phyloP scores from a whole-genome alignment of 2,113 vertebrate species.

The Ptilonorhynchus violaceus region DNA sequence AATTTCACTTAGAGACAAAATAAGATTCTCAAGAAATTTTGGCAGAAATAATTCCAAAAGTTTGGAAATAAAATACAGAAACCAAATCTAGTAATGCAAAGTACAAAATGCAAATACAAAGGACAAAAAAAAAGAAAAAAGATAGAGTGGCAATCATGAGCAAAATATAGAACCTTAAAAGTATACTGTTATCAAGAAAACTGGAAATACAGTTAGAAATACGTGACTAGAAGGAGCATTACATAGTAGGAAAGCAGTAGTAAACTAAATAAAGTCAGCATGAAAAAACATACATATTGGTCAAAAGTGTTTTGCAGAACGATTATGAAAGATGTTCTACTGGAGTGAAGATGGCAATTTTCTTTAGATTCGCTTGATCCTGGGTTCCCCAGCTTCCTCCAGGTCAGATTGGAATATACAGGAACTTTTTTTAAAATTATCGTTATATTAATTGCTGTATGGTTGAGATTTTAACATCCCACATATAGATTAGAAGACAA shows the following conservation, averaged over 20 bases:
- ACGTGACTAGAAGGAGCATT: not conserved
- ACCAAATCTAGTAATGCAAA: not conserved
- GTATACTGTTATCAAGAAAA: not conserved
- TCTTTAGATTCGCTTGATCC: not conserved
- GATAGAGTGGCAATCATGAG: not conserved
- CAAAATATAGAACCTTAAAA: not conserved
- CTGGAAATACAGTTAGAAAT: not conserved
- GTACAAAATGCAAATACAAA: not conserved
- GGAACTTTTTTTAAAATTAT: not conserved
- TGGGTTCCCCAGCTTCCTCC: not conserved
- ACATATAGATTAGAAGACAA: not conserved
- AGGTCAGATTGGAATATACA: fast-evolving
- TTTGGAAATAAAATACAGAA: not conserved
- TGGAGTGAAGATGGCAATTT: not conserved
- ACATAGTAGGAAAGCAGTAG: not conserved
- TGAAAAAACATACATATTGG: not conserved
- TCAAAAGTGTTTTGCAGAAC: not conserved
- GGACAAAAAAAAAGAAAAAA: not conserved
- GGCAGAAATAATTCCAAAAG: not conserved
- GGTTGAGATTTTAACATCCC: not conserved
- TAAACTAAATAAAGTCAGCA: not conserved
- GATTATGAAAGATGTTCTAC: not conserved
- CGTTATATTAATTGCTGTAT: not conserved
- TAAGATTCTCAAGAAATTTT: not conserved
- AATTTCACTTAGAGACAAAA: not conserved